These are phyloP conservation scores for Myripristis jacobus DNA, from an alignment of 2,797 vertebrate genomes.

Conservation along the genomic window DNA sequence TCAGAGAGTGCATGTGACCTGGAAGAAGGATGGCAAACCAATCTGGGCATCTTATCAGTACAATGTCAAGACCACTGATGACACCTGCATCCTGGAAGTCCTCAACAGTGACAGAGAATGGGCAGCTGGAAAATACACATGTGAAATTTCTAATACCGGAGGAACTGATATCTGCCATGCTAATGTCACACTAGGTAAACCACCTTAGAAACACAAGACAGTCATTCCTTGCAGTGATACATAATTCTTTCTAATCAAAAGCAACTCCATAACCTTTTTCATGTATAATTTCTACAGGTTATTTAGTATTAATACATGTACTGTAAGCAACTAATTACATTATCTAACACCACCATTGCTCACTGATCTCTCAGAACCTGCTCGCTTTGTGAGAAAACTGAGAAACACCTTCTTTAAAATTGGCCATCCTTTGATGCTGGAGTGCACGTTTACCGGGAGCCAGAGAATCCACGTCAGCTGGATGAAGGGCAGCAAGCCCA, in stretches of 20 bases:
- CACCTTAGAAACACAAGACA: background rate
- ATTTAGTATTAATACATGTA: background rate
- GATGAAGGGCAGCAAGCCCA: constrained; percentile 91
- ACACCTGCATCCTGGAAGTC: constrained; percentile 80
- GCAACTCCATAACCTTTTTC: background rate
- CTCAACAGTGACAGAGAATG: constrained; percentile 81
- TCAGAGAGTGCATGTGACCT: constrained; percentile 87
- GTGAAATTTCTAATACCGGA: constrained; percentile 52
- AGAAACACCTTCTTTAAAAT: constrained; percentile 85
- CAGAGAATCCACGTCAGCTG: constrained; percentile 88
- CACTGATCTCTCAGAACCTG: constrained; percentile 64
- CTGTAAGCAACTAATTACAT: background rate
- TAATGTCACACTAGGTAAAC: constrained; percentile 49
- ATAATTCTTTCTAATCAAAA: background rate
- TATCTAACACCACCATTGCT: constrained; percentile 36
- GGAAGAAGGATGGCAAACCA: constrained; percentile 87
- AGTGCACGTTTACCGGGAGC: constrained; percentile 88
- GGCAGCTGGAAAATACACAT: constrained; percentile 84
- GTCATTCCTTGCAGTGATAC: background rate
- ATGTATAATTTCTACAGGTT: background rate
- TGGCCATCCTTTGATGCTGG: constrained; percentile 87
- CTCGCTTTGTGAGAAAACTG: constrained; percentile 88
- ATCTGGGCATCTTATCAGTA: constrained; percentile 87
- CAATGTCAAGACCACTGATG: constrained; percentile 87
- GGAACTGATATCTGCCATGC: constrained; percentile 47